phyloP scores from a whole-genome alignment of 2,113 vertebrate genomes.

The Camelus bactrianus region DNA sequence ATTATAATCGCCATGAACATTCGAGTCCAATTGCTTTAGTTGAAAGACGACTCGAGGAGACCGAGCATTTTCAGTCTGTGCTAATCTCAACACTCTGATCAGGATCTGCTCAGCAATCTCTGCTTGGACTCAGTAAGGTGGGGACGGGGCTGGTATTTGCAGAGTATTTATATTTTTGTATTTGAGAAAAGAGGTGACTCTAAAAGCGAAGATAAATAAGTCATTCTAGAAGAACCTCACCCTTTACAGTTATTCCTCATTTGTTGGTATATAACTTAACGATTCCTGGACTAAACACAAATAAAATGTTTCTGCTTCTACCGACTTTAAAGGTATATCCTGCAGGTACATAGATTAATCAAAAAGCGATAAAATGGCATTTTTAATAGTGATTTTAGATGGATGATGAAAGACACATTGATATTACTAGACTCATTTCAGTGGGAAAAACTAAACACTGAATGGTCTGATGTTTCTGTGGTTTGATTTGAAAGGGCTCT shows the following conservation, averaged over 20 bases:
- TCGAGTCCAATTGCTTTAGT: not conserved
- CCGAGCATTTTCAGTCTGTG: not conserved
- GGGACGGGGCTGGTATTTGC: not conserved
- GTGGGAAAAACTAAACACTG: not conserved
- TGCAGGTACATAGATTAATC: not conserved
- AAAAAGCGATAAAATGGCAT: not conserved
- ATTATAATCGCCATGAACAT: not conserved
- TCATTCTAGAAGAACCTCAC: not conserved
- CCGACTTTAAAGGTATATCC: not conserved
- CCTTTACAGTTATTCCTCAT: not conserved
- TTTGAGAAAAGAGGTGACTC: constrained; percentile 38
- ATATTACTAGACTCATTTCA: not conserved
- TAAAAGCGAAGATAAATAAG: constrained; percentile 47
- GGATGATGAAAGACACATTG: not conserved
- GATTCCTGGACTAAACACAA: constrained; percentile 26
- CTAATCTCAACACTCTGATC: not conserved
- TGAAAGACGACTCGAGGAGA: not conserved
- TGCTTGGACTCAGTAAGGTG: not conserved
- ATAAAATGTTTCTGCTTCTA: not conserved
- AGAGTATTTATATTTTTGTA: not conserved
- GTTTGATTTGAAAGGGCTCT: not conserved
- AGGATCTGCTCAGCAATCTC: not conserved
- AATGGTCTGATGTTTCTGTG: not conserved
- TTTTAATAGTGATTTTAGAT: constrained; percentile 41
- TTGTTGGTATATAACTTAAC: not conserved